Evolutionary conservation across 1,140 invertebrate genomes (phyloP).

Genomic region (Drosophila sulfurigaster): DNA sequence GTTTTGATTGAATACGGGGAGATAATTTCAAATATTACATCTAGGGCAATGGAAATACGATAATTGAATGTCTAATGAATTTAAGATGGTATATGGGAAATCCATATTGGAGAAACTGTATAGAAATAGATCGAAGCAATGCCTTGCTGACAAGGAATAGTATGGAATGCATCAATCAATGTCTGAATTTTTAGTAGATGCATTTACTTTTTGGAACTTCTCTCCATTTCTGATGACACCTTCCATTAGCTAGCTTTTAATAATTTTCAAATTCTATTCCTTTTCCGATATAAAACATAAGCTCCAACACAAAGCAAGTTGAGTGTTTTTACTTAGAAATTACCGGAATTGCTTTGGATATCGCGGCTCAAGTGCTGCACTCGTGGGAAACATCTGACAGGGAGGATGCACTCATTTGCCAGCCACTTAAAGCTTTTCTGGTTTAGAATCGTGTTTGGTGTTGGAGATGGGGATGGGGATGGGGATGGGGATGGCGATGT

Average conservation of each 20-base stretch:
- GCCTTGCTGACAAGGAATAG: no score
- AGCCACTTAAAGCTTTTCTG: slow-evolving; percentile 37
- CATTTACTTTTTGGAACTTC: background rate
- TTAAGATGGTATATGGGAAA: background rate
- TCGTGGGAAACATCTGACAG: slow-evolving; percentile 45
- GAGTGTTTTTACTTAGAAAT: slow-evolving; percentile 17
- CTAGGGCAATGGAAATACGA: slow-evolving; percentile 10
- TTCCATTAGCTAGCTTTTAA: slow-evolving; percentile 29
- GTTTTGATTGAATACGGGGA: slow-evolving; percentile 17
- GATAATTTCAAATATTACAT: slow-evolving; percentile 17
- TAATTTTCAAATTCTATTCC: background rate
- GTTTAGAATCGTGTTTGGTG: background rate
- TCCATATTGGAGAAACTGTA: no score
- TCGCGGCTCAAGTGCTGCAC: slow-evolving; percentile 11
- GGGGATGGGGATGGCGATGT: background rate
- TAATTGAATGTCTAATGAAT: slow-evolving; percentile 14
- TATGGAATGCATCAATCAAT: no score
- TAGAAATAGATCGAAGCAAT: no score
- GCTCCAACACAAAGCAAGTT: background rate
- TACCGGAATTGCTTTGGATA: slow-evolving; percentile 6
- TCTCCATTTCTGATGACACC: slow-evolving; percentile 19
- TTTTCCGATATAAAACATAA: slow-evolving; percentile 14
- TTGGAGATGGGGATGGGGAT: background rate
- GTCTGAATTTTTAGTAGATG: no score
- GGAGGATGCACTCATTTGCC: slow-evolving; percentile 43